Evolutionary conservation across 2,888 invertebrate species (phyloP).

Genomic region (Agrotis exclamationis): DNA sequence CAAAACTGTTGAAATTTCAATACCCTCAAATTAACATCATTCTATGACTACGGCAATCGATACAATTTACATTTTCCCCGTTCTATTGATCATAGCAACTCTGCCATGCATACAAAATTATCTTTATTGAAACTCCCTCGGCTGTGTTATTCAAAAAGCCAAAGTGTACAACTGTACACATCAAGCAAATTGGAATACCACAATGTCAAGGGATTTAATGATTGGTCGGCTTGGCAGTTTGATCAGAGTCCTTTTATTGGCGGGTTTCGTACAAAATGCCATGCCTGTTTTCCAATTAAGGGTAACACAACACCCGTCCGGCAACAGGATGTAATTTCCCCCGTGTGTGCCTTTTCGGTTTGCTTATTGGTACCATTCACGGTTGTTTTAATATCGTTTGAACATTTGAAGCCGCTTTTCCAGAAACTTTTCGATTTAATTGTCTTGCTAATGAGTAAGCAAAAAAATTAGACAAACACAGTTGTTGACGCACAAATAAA

Average conservation of each 20-base stretch:
- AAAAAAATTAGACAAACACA: constrained; percentile 10
- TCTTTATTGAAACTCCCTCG: constrained; percentile 38
- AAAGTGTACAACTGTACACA: constrained; percentile 44
- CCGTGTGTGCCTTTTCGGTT: constrained; percentile 39
- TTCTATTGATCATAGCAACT: constrained; percentile 34
- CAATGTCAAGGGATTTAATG: constrained; percentile 47
- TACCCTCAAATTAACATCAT: constrained; percentile 27
- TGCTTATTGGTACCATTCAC: constrained; percentile 10
- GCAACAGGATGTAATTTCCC: constrained; percentile 45
- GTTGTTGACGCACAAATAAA: constrained; percentile 26
- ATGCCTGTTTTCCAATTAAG: constrained; percentile 51
- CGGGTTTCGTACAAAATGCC: constrained; percentile 35
- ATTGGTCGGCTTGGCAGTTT: constrained; percentile 27
- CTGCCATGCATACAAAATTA: constrained; percentile 53
- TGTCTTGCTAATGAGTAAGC: background rate
- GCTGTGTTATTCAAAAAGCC: constrained; percentile 44
- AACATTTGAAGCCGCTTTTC: background rate
- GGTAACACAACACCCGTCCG: constrained; percentile 36
- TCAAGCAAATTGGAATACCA: constrained; percentile 34
- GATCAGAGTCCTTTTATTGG: constrained; percentile 40
- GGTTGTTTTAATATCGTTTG: background rate
- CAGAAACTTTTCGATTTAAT: background rate
- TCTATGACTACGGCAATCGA: constrained; percentile 22
- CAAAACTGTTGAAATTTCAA: constrained; percentile 18
- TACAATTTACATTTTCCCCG: constrained; percentile 37